Percentiles rank a stretch among this genome's conserved stretches.
Evolutionary conservation across 2,113 vertebrate genomes (phyloP).

Genomic region (Melanerpes aurifrons): DNA sequence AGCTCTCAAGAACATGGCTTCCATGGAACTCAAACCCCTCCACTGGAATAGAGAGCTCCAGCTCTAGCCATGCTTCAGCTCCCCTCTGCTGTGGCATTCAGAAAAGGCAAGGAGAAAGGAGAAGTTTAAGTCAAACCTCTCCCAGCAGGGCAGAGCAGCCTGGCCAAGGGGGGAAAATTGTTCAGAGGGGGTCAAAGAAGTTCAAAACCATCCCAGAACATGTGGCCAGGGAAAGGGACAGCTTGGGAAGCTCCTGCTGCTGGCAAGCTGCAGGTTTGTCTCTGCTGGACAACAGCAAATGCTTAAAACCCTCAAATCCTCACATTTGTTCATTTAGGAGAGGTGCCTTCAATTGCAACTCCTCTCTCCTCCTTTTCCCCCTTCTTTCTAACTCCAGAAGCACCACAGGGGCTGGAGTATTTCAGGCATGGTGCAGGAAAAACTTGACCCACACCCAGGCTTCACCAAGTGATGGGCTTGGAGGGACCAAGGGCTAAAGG

Average conservation of each 20-base stretch:
- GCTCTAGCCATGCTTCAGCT: slow-evolving; percentile 21
- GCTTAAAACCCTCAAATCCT: background rate
- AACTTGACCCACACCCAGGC: rapidly evolving
- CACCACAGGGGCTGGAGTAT: background rate
- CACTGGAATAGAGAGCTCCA: background rate
- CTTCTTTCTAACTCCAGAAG: slow-evolving; percentile 20
- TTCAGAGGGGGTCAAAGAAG: background rate
- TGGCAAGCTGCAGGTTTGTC: background rate
- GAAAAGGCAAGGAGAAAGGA: background rate
- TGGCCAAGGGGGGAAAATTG: background rate
- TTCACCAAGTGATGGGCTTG: background rate
- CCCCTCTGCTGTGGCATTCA: slow-evolving; percentile 2
- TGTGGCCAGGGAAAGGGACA: rapidly evolving
- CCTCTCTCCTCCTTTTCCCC: background rate
- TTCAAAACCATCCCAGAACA: background rate
- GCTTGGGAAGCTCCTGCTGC: background rate
- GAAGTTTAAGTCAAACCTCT: slow-evolving; percentile 31
- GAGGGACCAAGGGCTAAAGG: background rate
- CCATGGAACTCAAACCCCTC: slow-evolving; percentile 34
- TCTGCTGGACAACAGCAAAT: background rate
- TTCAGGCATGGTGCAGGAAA: background rate
- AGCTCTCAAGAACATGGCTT: slow-evolving; percentile 43
- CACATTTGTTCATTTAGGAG: background rate
- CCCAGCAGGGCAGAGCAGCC: background rate
- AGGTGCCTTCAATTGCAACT: background rate